Base-by-base conservation (phyloP, 2,888 invertebrate species). In the Euplagia quadripunctaria region DNA sequence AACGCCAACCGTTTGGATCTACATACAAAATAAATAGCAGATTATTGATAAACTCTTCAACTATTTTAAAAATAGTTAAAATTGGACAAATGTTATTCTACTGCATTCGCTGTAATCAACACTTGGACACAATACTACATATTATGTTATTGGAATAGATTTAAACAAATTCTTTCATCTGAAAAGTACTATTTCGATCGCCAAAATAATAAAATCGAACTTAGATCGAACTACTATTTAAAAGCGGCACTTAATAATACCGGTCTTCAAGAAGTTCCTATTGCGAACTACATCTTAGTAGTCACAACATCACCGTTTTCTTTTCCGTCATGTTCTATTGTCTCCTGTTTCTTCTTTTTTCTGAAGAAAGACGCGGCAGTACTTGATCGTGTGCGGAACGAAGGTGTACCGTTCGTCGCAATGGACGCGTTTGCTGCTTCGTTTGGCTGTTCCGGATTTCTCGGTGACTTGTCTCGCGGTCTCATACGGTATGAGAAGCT, bases 331-430 rank as follows among this genome's bases (percentile, higher is more conserved):
- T 80, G 84, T 11, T 87, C 82, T 16, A 82, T 71, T 1, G 89
- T 85, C 71, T 91, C 90, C 76, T 84, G 89, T 83, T 85, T 89
- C 72, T 88, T 90, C 64, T 90, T 84, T 70, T 87, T 88, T 49
- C 89, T 82, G 83, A 95, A 93, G 88, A 94, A 91, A 4, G 94
- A 94, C 12, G 90, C 94, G 7, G 92, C 93, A 20, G 94, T 94
- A 68, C 93, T 91, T 31, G 94, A 93, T 0, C 94, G 87, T 71
- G 90, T 89, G n/a, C 93, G 86, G 87, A 93, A 93, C 12, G 92
- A 92, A 3, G 89, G 89, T 4, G 88, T 85, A 31, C 92, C 92
- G 77, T 92, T 92, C 11, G 88, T 92, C 9, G 88, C 84, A 6
- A 90, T 80, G 1, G 92, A 88, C 0, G 75, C 80, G 4, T 78